These are phyloP conservation scores for Clistopyga incitator DNA, from an alignment of 2,888 invertebrate species.

Conservation along the genomic window DNA sequence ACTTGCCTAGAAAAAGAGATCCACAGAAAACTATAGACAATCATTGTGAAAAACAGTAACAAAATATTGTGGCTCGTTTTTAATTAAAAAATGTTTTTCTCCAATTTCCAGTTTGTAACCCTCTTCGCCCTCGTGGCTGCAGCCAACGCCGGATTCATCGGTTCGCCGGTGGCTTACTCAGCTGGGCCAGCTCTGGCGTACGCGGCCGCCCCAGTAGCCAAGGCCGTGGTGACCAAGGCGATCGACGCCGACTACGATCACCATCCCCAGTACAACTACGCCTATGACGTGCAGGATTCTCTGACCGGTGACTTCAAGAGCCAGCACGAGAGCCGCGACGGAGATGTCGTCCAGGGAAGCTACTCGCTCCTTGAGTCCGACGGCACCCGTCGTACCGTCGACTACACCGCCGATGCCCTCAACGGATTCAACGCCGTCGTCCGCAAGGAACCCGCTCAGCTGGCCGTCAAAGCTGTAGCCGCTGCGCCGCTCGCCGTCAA, in stretches of 20 bases:
- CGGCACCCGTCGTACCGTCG: slow-evolving; percentile 77
- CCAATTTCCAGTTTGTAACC: slow-evolving; percentile 77
- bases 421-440: slow-evolving; percentile 71
- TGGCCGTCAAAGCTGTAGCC: slow-evolving; percentile 82
- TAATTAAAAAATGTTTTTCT: neutral
- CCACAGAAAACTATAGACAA: neutral
- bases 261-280: slow-evolving; percentile 82
- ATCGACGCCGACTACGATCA: slow-evolving; percentile 80
- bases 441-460: slow-evolving; percentile 67
- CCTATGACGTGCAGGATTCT: slow-evolving; percentile 77
- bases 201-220: slow-evolving; percentile 76
- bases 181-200: slow-evolving; percentile 77
- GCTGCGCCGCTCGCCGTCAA: slow-evolving; percentile 68
- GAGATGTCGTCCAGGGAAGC: slow-evolving; percentile 74
- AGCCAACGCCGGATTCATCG: slow-evolving; percentile 85
- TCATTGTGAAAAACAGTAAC: neutral
- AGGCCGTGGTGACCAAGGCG: slow-evolving; percentile 76
- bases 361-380: slow-evolving; percentile 83
- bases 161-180: slow-evolving; percentile 77
- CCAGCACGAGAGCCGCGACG: slow-evolving; percentile 73
- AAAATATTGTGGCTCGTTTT: neutral
- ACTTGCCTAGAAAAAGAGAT: neutral
- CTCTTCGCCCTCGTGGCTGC: slow-evolving; percentile 82
- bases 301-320: slow-evolving; percentile 72
- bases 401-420: slow-evolving; percentile 72